Conservation (phyloP, 2,888 invertebrate species). For the Xestia sexstrigata region DNA sequence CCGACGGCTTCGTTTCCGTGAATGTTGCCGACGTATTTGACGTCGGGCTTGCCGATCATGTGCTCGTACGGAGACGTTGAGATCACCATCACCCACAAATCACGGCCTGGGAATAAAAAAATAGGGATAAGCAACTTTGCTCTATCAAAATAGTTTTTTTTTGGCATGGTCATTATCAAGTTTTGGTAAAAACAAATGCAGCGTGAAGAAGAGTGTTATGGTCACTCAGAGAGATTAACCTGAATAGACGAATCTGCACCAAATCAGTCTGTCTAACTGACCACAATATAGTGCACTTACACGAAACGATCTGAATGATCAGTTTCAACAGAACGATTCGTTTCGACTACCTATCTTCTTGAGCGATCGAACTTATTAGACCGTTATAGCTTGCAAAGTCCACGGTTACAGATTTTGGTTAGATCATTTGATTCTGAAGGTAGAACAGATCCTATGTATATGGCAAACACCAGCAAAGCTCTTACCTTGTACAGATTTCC, state of each 20-base stretch:
- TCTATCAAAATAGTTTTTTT: not conserved
- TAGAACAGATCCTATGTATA: not conserved
- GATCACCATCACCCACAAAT: constrained; percentile 98
- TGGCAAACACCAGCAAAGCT: not conserved
- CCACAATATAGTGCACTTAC: no score
- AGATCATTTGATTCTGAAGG: not conserved
- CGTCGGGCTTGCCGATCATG: constrained; percentile 98
- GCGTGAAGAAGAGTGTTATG: not conserved
- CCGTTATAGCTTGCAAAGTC: not conserved
- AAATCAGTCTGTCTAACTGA: not conserved
- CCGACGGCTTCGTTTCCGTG: constrained; percentile 99
- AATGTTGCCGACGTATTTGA: constrained; percentile 99
- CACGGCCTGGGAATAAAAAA: constrained; percentile 92
- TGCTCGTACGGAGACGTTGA: constrained; percentile 97
- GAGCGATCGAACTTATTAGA: not conserved
- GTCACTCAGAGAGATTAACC: not conserved
- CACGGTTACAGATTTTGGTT: not conserved
- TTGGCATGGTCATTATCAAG: not conserved
- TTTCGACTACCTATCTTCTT: not conserved
- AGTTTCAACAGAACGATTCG: not conserved
- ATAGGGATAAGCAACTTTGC: not conserved
- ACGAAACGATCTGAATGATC: not conserved
- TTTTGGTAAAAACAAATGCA: not conserved
- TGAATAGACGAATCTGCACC: not conserved
- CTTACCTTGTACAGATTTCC: constrained; percentile 97